phyloP scores from a whole-genome alignment of 2,888 invertebrate species.

The Helleia helle region DNA sequence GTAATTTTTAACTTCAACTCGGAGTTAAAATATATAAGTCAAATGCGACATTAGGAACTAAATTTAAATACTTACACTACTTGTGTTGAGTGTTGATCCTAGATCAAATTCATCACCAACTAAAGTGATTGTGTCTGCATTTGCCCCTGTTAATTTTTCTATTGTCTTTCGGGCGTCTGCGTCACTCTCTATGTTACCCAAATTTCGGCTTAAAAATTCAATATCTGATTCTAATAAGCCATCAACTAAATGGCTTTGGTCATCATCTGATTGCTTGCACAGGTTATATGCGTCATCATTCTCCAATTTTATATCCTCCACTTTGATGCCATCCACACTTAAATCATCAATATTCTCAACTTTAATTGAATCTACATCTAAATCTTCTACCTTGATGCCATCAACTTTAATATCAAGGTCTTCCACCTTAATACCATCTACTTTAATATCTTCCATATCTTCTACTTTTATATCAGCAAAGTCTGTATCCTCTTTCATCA shows the following conservation, averaged over 20 bases:
- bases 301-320: constrained; percentile 60
- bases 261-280: constrained; percentile 49
- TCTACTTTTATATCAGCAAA: constrained; percentile 64
- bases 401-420: constrained; percentile 58
- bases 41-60: too few species aligned
- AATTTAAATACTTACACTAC: constrained; percentile 40
- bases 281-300: constrained; percentile 51
- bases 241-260: constrained; percentile 55
- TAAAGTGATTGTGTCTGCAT: constrained; percentile 59
- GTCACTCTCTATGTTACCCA: constrained; percentile 67
- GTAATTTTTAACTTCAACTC: too few species aligned
- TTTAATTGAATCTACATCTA: constrained; percentile 50
- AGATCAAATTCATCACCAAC: constrained; percentile 66
- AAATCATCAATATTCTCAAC: constrained; percentile 57
- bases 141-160: constrained; percentile 63
- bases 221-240: constrained; percentile 65
- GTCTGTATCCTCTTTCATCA: constrained; percentile 54
- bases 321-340: constrained; percentile 51
- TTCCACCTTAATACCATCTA: constrained; percentile 56
- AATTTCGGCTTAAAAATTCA: constrained; percentile 63
- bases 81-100: constrained; percentile 58
- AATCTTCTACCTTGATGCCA: constrained; percentile 57
- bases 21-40: too few species aligned
- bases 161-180: constrained; percentile 69
- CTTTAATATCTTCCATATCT: constrained; percentile 64